Conservation (phyloP, 2,797 vertebrate genomes). For the Micromesistius poutassou region DNA sequence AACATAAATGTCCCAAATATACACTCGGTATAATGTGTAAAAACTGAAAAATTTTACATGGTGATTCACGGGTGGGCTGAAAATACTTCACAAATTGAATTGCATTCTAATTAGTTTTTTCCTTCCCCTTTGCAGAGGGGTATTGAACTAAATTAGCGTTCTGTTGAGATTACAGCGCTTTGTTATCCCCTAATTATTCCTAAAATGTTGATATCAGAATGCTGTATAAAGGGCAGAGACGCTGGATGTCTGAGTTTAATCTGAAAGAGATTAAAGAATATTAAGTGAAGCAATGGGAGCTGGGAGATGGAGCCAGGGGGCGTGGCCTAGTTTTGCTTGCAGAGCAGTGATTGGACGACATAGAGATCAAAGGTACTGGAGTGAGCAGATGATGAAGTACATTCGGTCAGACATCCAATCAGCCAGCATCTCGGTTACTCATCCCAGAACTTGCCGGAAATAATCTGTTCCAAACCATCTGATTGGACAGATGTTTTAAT, state of each 20-base stretch:
- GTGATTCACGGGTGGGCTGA: no score
- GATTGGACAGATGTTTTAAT: constrained; percentile 2
- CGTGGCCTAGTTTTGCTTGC: constrained; percentile 11
- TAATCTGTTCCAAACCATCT: background rate
- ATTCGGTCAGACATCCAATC: constrained; percentile 39
- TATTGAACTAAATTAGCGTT: no score
- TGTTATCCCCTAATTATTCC: background rate
- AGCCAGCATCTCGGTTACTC: background rate
- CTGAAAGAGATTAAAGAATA: background rate
- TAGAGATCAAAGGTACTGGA: constrained; percentile 36
- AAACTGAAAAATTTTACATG: no score
- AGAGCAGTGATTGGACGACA: constrained; percentile 39
- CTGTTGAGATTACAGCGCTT: background rate
- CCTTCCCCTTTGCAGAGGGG: no score
- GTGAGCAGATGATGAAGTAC: constrained; percentile 45
- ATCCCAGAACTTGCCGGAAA: background rate
- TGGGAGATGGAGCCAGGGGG: background rate
- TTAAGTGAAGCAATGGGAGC: background rate
- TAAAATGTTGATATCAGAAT: background rate
- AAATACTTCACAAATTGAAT: no score
- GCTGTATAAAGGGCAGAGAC: no score
- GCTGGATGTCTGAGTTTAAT: background rate
- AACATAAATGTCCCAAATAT: no score
- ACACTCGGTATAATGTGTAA: no score
- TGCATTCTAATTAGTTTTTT: no score